These are phyloP conservation scores for Eulimnadia texana DNA, from an alignment of 1,140 invertebrate genomes.

Conservation along the genomic window DNA sequence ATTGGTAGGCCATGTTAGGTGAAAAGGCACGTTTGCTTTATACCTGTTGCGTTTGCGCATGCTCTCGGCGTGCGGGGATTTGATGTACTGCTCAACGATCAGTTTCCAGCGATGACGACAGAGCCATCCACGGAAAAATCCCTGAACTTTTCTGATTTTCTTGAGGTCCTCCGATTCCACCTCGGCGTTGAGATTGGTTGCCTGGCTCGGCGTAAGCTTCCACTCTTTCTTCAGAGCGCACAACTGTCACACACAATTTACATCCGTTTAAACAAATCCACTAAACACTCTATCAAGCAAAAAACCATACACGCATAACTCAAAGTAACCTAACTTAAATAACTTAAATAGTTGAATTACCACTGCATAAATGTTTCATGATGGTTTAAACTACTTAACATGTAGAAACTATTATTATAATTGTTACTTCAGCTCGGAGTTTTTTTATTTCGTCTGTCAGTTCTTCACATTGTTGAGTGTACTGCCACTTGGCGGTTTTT, in stretches of 20 bases:
- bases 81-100: constrained; percentile 89
- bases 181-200: constrained; percentile 20
- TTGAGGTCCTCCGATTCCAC: constrained; percentile 54
- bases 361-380: no score
- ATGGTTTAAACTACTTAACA: neutral
- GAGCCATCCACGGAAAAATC: constrained; percentile 86
- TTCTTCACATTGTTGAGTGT: constrained; percentile 83
- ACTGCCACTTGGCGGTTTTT: constrained; percentile 84
- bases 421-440: constrained; percentile 65
- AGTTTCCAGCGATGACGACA: constrained; percentile 88
- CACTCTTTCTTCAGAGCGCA: constrained; percentile 67
- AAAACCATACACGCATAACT: neutral
- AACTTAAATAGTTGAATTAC: neutral
- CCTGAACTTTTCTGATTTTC: constrained; percentile 91
- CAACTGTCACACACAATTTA: constrained; percentile 38
- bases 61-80: constrained; percentile 83
- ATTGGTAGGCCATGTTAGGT: no score
- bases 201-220: constrained; percentile 31
- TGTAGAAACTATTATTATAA: neutral
- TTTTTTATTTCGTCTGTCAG: constrained; percentile 77
- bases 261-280: neutral
- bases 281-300: neutral
- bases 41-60: constrained; percentile 85
- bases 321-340: neutral
- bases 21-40: no score